Conservation (phyloP, 1,140 invertebrate species). For the Pseudobourletiella spinata region DNA sequence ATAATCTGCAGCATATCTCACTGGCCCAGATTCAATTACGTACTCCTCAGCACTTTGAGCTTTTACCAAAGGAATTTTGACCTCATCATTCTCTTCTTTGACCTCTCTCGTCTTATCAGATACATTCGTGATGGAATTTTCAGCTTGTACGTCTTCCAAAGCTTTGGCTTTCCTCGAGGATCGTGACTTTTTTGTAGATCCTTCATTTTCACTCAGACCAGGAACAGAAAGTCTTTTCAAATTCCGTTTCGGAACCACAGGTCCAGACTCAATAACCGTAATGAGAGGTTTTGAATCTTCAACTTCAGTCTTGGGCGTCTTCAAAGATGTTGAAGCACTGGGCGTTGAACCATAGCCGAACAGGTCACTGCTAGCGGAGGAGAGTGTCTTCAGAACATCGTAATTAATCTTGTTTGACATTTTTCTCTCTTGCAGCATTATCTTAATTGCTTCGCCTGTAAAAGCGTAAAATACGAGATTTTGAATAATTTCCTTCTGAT, state of each 20-base stretch:
- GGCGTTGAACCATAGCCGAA: neutral
- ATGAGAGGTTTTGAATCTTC: neutral
- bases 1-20: conserved; percentile 17
- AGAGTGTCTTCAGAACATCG: conserved; percentile 61
- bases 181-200: conserved; percentile 21
- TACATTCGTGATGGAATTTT: conserved; percentile 22
- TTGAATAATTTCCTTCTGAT: neutral
- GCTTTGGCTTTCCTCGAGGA: conserved; percentile 16
- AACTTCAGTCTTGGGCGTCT: neutral
- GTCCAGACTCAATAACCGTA: conserved; percentile 37
- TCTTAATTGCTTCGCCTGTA: conserved; percentile 78
- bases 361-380: neutral
- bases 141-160: conserved; percentile 1
- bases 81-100: conserved; percentile 35
- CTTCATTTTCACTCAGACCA: too few relatives aligned
- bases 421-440: conserved; percentile 88
- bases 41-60: conserved; percentile 10
- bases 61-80: neutral
- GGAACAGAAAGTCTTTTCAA: conserved; percentile 16
- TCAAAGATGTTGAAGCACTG: neutral
- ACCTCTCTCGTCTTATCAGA: conserved; percentile 40
- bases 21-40: conserved; percentile 21
- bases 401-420: conserved; percentile 97
- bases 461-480: conserved; percentile 18
- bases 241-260: conserved; percentile 25